A percentile compares a stretch with the other conserved stretches of the same genome.
phyloP scores from a whole-genome alignment of 2,797 vertebrate species.

The Chelidonichthys spinosus region DNA sequence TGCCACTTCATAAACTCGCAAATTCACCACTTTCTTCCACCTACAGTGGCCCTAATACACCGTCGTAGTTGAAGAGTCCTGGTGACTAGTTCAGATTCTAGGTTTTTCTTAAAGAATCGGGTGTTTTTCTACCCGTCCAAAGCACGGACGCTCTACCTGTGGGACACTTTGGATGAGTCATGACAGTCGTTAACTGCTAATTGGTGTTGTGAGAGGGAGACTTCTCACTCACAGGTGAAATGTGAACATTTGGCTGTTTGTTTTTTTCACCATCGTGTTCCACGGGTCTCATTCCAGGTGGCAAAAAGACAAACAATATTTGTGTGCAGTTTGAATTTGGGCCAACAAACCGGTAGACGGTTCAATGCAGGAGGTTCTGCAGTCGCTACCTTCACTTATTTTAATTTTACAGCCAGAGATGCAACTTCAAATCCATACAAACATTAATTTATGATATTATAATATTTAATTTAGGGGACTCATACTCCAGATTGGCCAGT shows the following conservation, averaged over 20 bases:
- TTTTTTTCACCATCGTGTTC: neutral
- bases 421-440: neutral
- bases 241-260: neutral
- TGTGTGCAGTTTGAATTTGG: neutral
- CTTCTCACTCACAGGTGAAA: neutral
- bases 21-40: too few relatives aligned
- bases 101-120: too few relatives aligned
- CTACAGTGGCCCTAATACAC: too few relatives aligned
- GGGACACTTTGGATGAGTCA: slow-evolving; percentile 1
- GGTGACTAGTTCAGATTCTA: too few relatives aligned
- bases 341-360: neutral
- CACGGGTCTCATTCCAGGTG: neutral
- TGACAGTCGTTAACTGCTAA: neutral
- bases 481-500: too few relatives aligned
- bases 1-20: too few relatives aligned
- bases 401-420: neutral
- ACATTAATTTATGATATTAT: neutral
- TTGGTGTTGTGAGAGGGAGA: neutral
- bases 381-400: neutral
- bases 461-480: too few relatives aligned
- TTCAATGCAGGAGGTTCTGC: neutral
- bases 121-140: too few relatives aligned
- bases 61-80: too few relatives aligned
- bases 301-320: neutral
- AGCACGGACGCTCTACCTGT: neutral